Percentiles rank a stretch among this genome's conserved stretches.
Conservation (phyloP, 2,113 vertebrate genomes). For the Micronisus gabar region DNA sequence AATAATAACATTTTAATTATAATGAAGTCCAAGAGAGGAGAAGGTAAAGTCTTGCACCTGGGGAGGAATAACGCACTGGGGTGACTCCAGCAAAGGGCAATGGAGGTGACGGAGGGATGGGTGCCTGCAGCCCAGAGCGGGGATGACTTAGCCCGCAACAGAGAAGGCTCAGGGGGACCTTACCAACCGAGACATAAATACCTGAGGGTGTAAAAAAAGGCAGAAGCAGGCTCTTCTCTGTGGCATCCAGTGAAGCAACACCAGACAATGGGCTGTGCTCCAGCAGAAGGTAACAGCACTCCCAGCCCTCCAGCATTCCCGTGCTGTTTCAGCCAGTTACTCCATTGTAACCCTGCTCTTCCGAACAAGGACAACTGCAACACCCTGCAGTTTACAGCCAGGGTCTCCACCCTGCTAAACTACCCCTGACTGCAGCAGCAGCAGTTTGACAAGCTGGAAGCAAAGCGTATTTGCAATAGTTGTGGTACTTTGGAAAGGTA, state of each 20-base stretch:
- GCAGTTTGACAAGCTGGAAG: neutral
- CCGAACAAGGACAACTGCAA: neutral
- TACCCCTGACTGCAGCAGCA: neutral
- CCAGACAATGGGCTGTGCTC: neutral
- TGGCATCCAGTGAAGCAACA: neutral
- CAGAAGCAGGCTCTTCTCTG: neutral
- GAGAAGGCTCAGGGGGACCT: neutral
- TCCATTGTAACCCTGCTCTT: too few relatives aligned
- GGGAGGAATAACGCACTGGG: fast-evolving
- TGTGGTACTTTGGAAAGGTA: neutral
- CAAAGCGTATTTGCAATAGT: neutral
- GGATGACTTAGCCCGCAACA: neutral
- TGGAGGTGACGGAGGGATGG: neutral
- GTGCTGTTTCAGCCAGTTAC: neutral
- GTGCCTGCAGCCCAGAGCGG: too few relatives aligned
- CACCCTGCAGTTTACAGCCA: neutral
- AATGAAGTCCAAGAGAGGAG: too few relatives aligned
- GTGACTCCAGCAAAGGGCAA: fast-evolving
- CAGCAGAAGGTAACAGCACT: too few relatives aligned
- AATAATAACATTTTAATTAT: neutral
- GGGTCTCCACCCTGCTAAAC: neutral
- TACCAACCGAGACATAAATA: neutral
- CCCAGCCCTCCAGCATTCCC: neutral
- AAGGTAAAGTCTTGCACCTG: fast-evolving
- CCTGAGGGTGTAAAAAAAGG: too few relatives aligned